Evolutionary conservation across 2,888 invertebrate species (phyloP).

Genomic region (Trileptium ribeirensis): DNA sequence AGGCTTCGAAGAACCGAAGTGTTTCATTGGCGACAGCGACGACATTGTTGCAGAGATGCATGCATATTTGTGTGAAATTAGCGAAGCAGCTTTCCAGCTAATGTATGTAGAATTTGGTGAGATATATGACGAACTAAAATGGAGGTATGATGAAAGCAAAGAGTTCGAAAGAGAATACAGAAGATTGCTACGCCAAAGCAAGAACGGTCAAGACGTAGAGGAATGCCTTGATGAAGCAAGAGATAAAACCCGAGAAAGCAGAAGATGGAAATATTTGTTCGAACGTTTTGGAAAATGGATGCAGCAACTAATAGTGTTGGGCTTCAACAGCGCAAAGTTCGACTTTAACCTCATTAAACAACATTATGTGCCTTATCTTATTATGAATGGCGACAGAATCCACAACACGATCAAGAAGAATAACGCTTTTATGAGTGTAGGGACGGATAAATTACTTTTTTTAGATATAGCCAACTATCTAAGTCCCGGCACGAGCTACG

Average conservation of each 20-base stretch:
- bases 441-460: neutral
- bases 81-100: neutral
- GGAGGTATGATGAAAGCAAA: neutral
- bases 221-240: neutral
- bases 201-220: neutral
- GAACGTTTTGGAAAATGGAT: neutral
- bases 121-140: neutral
- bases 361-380: too few species aligned
- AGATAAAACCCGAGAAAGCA: neutral
- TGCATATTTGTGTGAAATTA: neutral
- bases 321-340: slow-evolving; percentile 1
- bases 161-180: neutral
- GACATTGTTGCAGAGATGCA: neutral
- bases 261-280: neutral
- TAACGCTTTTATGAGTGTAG: neutral
- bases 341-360: too few species aligned
- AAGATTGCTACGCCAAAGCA: neutral
- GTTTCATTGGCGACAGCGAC: neutral
- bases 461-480: too few species aligned
- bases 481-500: too few species aligned
- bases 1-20: neutral
- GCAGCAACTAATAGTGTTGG: neutral
- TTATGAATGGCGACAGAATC: too few species aligned
- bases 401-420: neutral
- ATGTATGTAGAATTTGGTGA: neutral